Evolutionary conservation across 2,113 vertebrate genomes (phyloP), one percentile per base, ranked within the genome.

Genomic region (Pao palembangensis): DNA sequence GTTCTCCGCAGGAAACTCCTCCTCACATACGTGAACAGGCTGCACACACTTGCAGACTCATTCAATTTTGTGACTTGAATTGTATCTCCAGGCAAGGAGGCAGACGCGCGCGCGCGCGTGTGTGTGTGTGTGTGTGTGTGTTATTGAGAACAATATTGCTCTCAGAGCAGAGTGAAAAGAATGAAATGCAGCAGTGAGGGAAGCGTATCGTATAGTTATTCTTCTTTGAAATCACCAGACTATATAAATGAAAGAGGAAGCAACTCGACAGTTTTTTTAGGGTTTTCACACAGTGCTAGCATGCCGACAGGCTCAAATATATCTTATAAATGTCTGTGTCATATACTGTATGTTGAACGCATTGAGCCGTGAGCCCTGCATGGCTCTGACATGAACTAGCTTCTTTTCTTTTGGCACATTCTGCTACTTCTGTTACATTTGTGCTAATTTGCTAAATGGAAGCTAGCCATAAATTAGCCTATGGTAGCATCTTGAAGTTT

Each of bases 1-100:
- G 78, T 55, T 23, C 78, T 80, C 79, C 34, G 72, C 72, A 23
- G 70, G 79, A 69, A 55, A 63, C 69, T 74, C 57, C 49, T 75
- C 64, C 67, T 76, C 67, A 71, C 56, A 76, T 67, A 72, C 46
- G 5, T 4, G 10, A 2, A 15, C 16, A 17, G 4, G 43, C 43
- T 4, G 17, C 46, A 18, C 46, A 18, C 46, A 18, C 50, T 67
- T 11, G 53, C 56, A 48, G 59, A 59, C 47, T 2, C 49, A 50
- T 17, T 6, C 21, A 48, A 43, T 15, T 14, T 12, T 6, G 4
- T 43, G 13, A 43, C 8, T 43, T 12, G 42, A 44, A 44, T 44
- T 16, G 43, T 44, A 17, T 7, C 43, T 17, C 43, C 43, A 17
- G 20, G 47, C 50, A 10, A 43, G 25, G 50, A 2, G 34, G 20